Base-by-base conservation (phyloP, 2,113 vertebrate genomes). In the Ploceus nigricollis region DNA sequence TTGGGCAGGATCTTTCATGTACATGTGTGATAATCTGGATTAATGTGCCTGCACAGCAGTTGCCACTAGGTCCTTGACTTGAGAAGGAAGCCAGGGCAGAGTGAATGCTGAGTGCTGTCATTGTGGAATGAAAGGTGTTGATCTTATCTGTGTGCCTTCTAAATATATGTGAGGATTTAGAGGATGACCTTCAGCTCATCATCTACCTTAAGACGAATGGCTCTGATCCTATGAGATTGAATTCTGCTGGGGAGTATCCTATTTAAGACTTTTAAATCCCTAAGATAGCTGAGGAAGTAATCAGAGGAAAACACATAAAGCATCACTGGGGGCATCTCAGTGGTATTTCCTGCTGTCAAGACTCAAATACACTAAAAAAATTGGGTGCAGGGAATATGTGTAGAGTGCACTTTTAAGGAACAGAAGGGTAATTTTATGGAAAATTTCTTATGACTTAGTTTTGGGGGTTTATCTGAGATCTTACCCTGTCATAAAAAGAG, bases 131-230 rank as follows among this genome's bases (percentile, higher is more conserved):
- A 57, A 42, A 57, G 76, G 31, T 83, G 85, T 66, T 93, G 64
- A 70, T 92, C 76, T 81, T 39, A 75, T 63, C 68, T 71, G 18
- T 83, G 82, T 81, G 64, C 60, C 44, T 81, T 93, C 82, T 75
- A 89, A 94, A 94, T 88, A 76, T 77, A 78, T 4, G 42, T 37
- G 51, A 78, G 85, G 85, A 92, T 95, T 94, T 56, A 44, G 60
- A 56, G 75, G 54, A 51, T 83, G 92, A 92, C 90, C 88, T 93
- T 93, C 71, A 86, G 85, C 17, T 92, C 58, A 73, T 94, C 79
- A 68, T 66, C 51, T 68, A 3, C 84, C 20, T 75, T 90, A 86
- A 95, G 85, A 63, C 0, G 1, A 73, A 72, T 71, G 60, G 28
- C 77, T 92, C 39, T 94, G 79, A 82, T 88, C 60, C 27, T 68